Percentiles rank a stretch among this genome's conserved stretches.
Conservation (phyloP, 2,888 invertebrate species). For the Rutpela maculata region DNA sequence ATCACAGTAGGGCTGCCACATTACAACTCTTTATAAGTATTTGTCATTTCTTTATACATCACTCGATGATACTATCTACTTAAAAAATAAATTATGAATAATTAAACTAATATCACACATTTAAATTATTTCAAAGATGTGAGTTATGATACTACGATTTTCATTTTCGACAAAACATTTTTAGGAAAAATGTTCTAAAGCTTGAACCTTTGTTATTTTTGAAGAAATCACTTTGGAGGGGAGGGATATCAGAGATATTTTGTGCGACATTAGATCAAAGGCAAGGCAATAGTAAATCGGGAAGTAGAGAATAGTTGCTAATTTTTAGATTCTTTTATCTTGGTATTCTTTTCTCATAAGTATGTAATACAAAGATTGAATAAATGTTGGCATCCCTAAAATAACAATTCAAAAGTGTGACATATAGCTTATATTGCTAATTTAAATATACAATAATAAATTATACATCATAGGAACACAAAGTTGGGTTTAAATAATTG, state of each 20-base stretch:
- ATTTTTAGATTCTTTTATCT: too few species aligned
- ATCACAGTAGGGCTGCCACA: not conserved
- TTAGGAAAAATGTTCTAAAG: too few species aligned
- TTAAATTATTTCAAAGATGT: not conserved
- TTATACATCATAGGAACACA: slow-evolving; percentile 36
- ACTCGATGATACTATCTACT: not conserved
- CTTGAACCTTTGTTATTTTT: too few species aligned
- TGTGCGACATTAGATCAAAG: too few species aligned
- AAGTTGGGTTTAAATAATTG: slow-evolving; percentile 8
- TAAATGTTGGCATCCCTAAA: not conserved
- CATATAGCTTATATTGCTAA: slow-evolving; percentile 15
- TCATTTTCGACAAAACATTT: too few species aligned
- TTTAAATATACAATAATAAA: slow-evolving; percentile 17
- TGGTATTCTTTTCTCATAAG: too few species aligned
- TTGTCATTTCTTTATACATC: not conserved
- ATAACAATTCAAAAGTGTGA: slow-evolving; percentile 1
- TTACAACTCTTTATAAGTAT: slow-evolving; percentile 9
- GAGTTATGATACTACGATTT: too few species aligned
- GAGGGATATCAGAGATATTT: too few species aligned
- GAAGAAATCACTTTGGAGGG: too few species aligned
- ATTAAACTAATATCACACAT: not conserved
- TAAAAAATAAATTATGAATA: slow-evolving; percentile 3
- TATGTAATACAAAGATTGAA: not conserved
- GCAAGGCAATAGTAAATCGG: too few species aligned
- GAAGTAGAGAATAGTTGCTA: too few species aligned